Evolutionary conservation across 2,797 vertebrate species (phyloP).

Genomic region (Molothrus ater): DNA sequence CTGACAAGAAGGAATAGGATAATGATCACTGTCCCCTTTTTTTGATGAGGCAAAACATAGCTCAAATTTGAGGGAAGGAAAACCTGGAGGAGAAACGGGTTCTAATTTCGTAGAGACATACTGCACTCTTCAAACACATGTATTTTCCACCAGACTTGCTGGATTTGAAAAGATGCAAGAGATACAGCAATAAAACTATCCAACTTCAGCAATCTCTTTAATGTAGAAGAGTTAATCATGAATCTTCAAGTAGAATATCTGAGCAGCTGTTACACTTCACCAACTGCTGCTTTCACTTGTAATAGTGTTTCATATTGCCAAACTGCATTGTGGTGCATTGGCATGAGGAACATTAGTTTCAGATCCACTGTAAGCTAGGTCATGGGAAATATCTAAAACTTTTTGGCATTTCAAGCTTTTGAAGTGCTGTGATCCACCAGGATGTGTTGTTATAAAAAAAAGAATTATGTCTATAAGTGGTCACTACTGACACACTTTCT

Average conservation of each 20-base stretch:
- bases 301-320: conserved; percentile 50
- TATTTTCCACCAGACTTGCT: conserved; percentile 55
- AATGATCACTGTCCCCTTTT: background rate
- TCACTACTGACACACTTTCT: background rate
- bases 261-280: conserved; percentile 68
- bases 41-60: background rate
- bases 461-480: background rate
- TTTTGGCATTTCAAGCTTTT: background rate
- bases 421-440: background rate
- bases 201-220: conserved; percentile 43
- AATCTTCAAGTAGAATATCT: conserved; percentile 66
- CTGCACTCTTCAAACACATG: background rate
- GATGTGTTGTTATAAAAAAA: background rate
- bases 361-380: background rate
- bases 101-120: conserved; percentile 18
- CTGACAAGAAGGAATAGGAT: background rate
- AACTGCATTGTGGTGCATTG: conserved; percentile 4
- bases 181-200: conserved; percentile 57
- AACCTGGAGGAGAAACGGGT: conserved; percentile 23
- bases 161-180: conserved; percentile 59
- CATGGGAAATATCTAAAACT: background rate
- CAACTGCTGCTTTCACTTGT: conserved; percentile 58
- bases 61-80: background rate
- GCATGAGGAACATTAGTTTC: conserved; percentile 6
- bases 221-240: conserved; percentile 56